Evolutionary conservation across 2,888 invertebrate species (phyloP), one percentile per base, ranked within the genome.

Genomic region (Leucophenga maculata): DNA sequence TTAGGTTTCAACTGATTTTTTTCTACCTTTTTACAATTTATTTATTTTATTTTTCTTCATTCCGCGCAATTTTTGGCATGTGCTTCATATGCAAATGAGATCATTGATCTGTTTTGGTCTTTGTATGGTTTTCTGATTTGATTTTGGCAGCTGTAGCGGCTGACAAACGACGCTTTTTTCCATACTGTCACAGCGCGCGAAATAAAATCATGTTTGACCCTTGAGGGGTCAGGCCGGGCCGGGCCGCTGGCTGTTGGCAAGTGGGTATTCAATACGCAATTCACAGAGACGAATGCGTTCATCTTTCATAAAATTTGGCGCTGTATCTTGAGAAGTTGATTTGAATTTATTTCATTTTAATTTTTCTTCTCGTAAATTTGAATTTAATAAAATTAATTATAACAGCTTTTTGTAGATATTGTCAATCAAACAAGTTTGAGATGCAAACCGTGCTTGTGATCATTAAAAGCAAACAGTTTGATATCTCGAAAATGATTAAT

Each of bases 31-130:
- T 39, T 22, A 72, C 8, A 39, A 50, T 48, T 65, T 50, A 79
- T 78, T 80, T 78, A 75, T 82, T 39, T 59, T 70, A 50, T 60
- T 52, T 72, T 16, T 46, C n/a, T 54, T 72, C 16, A n/a, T 50
- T 50, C 6, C 2, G 3, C 6, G 16, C 52, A 68, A 57, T 48
- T 65, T 74, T 64, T 67, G 67, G 68, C 68, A 59, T 73, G 68
- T 70, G 50, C 67, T 52, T 69, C 69, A 75, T 79, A 84, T 84
- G 84, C 84, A 84, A 81, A 81, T 81, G 84, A 81, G 80, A 81
- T 83, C 80, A 81, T 84, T 81, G 84, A 84, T 81, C 84, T 81
- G 80, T 76, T 80, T 76, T 81, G 82, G 80, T 84, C 81, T 82
- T 84, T 16, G 16, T 31, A 16, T 54, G 46, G 11, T 18, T 52